A percentile compares a stretch with the other conserved stretches of the same genome.
Conservation (phyloP, 2,113 vertebrate species). For the Lepus timidus region DNA sequence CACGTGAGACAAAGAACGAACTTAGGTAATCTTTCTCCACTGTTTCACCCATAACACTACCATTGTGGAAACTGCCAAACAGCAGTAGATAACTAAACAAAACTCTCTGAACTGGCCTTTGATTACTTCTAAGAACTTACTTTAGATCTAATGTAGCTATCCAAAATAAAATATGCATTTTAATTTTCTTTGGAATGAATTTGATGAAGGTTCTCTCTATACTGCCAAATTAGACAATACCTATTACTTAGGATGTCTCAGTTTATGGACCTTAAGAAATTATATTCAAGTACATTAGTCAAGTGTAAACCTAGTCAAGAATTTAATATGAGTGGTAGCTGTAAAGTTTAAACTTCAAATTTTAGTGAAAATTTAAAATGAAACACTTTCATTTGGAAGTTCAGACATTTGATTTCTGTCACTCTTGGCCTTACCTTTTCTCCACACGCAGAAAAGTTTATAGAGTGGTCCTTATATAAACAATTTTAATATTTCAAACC, state of each 20-base stretch:
- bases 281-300: neutral
- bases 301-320: neutral
- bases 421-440: neutral
- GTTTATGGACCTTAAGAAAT: neutral
- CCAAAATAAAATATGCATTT: neutral
- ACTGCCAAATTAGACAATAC: neutral
- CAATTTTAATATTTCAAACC: neutral
- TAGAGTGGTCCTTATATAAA: neutral
- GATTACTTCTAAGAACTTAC: neutral
- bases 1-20: too few species aligned
- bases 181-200: neutral
- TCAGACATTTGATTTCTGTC: neutral
- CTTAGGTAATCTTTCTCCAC: too few species aligned
- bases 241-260: neutral
- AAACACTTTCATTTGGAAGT: neutral
- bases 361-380: neutral
- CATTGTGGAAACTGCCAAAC: neutral
- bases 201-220: neutral
- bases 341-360: neutral
- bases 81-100: neutral
- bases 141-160: neutral
- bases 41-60: too few species aligned
- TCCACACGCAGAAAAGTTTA: neutral
- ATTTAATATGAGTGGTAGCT: neutral
- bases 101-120: neutral